Evolutionary conservation across 53 echinoderm and acorn worm species (phyloP).

Genomic region (Temnopleurus reevesii): DNA sequence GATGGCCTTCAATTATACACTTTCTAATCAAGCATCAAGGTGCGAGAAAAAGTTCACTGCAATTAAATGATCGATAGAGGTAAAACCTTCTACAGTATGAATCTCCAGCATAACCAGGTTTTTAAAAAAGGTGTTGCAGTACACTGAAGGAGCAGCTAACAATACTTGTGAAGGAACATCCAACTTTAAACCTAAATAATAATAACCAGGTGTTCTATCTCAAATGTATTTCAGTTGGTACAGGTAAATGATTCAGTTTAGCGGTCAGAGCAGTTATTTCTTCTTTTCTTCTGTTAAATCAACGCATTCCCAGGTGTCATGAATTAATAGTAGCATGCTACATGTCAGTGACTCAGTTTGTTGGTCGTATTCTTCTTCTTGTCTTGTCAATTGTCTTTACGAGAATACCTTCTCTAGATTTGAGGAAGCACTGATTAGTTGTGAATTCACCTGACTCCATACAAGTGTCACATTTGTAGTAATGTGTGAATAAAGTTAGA

Average conservation of each 20-base stretch:
- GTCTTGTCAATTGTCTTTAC: too few relatives aligned
- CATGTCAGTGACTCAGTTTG: neutral
- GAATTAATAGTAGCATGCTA: too few relatives aligned
- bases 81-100: too few relatives aligned
- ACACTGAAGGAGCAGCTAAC: too few relatives aligned
- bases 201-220: neutral
- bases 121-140: too few relatives aligned
- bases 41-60: neutral
- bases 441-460: neutral
- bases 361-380: neutral
- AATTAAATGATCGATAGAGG: too few relatives aligned
- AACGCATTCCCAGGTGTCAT: too few relatives aligned
- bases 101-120: too few relatives aligned
- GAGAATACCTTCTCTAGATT: neutral
- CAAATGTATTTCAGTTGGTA: neutral
- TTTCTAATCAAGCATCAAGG: neutral
- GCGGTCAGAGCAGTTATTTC: neutral
- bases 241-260: neutral
- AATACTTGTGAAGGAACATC: too few relatives aligned
- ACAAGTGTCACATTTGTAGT: neutral
- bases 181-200: too few relatives aligned
- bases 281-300: too few relatives aligned
- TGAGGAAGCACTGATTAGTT: neutral
- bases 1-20: neutral
- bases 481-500: neutral